Percentiles rank a stretch among this genome's conserved stretches.
Evolutionary conservation across 2,113 vertebrate genomes (phyloP).

Genomic region (Thunnus thynnus): DNA sequence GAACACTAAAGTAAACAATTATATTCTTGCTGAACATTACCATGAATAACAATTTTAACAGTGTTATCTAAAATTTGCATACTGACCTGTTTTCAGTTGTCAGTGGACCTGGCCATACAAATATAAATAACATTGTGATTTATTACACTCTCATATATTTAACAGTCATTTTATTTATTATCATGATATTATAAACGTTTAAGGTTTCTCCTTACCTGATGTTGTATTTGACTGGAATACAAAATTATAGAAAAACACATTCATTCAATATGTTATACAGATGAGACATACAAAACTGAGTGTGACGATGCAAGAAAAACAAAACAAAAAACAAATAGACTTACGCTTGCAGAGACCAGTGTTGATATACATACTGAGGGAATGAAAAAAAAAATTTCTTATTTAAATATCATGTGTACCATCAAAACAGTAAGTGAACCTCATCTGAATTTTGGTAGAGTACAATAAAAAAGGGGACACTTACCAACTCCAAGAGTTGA

Average conservation of each 20-base stretch:
- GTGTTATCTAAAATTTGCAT: neutral
- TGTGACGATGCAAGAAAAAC: neutral
- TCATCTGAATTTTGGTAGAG: neutral
- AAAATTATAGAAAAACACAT: neutral
- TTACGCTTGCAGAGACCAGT: constrained; percentile 47
- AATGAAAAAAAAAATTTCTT: neutral
- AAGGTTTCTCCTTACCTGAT: constrained; percentile 21
- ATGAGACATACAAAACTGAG: neutral
- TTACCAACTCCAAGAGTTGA: constrained; percentile 31
- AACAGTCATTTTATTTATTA: too few species aligned
- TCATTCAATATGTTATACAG: neutral
- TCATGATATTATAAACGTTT: too few species aligned
- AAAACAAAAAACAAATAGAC: constrained; percentile 21
- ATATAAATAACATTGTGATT: neutral
- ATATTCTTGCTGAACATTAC: neutral
- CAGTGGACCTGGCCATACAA: neutral
- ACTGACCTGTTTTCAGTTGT: constrained; percentile 47
- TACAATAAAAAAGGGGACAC: constrained; percentile 10
- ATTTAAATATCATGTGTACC: neutral
- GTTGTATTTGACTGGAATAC: constrained; percentile 43
- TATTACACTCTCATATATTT: too few species aligned
- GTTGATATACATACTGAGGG: constrained; percentile 27
- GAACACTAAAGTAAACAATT: neutral
- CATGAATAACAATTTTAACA: neutral
- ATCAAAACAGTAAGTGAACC: neutral